Evolutionary conservation across 2,113 vertebrate species (phyloP).

Genomic region (Heterotis niloticus): DNA sequence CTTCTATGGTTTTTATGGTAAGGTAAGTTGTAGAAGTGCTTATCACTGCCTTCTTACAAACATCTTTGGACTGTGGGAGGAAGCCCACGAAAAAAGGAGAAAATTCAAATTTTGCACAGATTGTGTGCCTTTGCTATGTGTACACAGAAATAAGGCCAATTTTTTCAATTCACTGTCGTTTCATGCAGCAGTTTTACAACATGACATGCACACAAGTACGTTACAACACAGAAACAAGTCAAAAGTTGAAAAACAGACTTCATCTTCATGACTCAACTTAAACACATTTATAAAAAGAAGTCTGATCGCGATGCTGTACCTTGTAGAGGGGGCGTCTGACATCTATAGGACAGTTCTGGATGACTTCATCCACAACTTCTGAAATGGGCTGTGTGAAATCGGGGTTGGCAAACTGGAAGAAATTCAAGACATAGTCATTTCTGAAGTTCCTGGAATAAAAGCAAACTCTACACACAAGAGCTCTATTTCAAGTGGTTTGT

Average conservation of each 20-base stretch:
- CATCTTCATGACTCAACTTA: neutral
- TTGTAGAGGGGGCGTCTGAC: slow-evolving; percentile 95
- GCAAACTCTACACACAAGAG: neutral
- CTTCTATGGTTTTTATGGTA: too few species aligned
- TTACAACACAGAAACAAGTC: too few species aligned
- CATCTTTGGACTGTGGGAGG: too few species aligned
- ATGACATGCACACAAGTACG: too few species aligned
- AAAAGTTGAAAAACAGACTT: neutral
- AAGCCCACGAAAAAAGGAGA: too few species aligned
- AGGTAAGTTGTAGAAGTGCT: neutral
- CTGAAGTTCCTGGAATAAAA: neutral
- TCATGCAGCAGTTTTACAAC: neutral
- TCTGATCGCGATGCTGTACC: slow-evolving; percentile 57
- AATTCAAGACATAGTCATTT: neutral
- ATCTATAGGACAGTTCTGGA: slow-evolving; percentile 98
- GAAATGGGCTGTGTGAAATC: slow-evolving; percentile 98
- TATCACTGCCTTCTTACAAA: neutral
- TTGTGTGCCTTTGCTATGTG: too few species aligned
- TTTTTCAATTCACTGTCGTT: neutral
- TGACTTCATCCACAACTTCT: slow-evolving; percentile 97
- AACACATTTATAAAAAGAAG: neutral
- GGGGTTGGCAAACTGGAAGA: slow-evolving; percentile 88
- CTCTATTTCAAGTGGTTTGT: neutral
- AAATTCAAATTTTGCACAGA: too few species aligned
- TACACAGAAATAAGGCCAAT: neutral